These are phyloP conservation scores for Spea hammondii DNA, from an alignment of 2,797 vertebrate species.

Conservation along the genomic window DNA sequence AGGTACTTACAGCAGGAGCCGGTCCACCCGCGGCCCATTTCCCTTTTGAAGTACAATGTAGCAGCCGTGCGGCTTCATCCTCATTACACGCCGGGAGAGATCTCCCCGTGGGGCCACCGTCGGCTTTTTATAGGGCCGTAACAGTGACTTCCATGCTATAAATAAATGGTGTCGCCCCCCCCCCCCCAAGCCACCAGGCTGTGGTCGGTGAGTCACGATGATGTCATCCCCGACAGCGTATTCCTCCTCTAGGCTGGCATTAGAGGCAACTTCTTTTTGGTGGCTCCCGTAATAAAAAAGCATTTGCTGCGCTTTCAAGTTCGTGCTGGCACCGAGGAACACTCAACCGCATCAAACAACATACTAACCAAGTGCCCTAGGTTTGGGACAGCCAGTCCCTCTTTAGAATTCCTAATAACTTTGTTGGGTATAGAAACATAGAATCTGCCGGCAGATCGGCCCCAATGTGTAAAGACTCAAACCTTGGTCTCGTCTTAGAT, in stretches of 20 bases:
- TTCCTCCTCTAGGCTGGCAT: conserved; percentile 50
- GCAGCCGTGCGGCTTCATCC: conserved; percentile 66
- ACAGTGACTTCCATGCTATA: conserved; percentile 64
- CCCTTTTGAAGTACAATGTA: conserved; percentile 56
- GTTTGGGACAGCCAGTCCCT: too few species aligned
- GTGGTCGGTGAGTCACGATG: conserved; percentile 59
- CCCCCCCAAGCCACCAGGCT: conserved; percentile 49
- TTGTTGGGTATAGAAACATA: too few species aligned
- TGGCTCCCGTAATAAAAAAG: not conserved
- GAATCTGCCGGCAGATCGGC: too few species aligned
- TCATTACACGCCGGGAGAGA: conserved; percentile 1
- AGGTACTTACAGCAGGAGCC: conserved; percentile 70
- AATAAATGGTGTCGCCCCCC: conserved; percentile 64
- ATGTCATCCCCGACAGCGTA: conserved; percentile 57
- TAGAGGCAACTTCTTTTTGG: conserved; percentile 40
- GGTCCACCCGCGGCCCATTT: conserved; percentile 66
- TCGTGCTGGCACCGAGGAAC: not conserved
- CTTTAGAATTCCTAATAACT: too few species aligned
- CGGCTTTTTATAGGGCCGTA: conserved; percentile 59
- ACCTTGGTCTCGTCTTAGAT: too few species aligned
- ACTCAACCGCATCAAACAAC: too few species aligned
- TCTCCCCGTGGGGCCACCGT: too few species aligned
- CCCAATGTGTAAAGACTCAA: too few species aligned
- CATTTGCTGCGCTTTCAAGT: not conserved
- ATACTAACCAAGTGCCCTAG: too few species aligned